Evolutionary conservation across 2,888 invertebrate genomes (phyloP), one percentile per base, ranked within the genome.

Genomic region (Drosophila demipolita): DNA sequence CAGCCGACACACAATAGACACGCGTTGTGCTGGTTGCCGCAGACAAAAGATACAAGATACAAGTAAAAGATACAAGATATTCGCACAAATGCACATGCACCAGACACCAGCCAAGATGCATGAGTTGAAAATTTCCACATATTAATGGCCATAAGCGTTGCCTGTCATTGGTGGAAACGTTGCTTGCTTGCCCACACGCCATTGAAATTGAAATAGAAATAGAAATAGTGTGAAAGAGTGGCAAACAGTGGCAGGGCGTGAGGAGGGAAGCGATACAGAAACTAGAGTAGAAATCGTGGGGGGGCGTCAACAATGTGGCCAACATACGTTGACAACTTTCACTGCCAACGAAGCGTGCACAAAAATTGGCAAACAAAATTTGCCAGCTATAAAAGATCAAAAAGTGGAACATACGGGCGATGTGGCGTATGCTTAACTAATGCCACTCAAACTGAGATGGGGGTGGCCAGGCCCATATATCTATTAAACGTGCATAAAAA

Each of bases 291-390:
- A 70, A 75, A 73, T 68, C 78, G 74, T 64, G 50, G 66, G 54
- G 58, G 67, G 62, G 73, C 65, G 68, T 63, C 26, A 53, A 72
- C 59, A 42, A 49, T 35, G 32, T 11, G 52, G 52, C 29, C 15
- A 45, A 53, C 40, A 20, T 32, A 55, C 53, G 65, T 78, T 78
- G 85, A 87, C 85, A 83, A 88, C 85, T 86, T 86, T 86, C 85
- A 85, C 85, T 88, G 80, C 65, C 75, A 75, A 53, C 83, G 70
- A 73, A 85, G 82, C 87, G 72, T 85, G 78, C 72, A 75, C 63
- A 60, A 52, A 80, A 76, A 79, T 76, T 60, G 66, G 73, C 66
- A 23, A 40, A 55, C 54, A 1, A 48, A 53, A 66, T 61, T 66
- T 29, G 36, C 38, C 53, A 54, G n/a, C 36, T 29, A 52, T 15